These are phyloP conservation scores for Hipparchia semele DNA, from an alignment of 2,888 invertebrate genomes.

Conservation along the genomic window DNA sequence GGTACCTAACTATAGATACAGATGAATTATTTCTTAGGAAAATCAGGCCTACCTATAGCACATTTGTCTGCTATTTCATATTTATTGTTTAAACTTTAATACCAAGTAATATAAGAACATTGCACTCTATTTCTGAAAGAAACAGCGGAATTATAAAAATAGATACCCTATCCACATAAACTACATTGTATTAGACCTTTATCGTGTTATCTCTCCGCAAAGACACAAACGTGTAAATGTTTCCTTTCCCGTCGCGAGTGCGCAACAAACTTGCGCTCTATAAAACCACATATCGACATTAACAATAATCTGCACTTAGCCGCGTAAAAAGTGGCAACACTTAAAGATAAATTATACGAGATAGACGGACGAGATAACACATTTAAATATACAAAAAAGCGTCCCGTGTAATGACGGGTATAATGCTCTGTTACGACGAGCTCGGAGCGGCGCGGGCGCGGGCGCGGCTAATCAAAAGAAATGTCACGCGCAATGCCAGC, in stretches of 20 bases:
- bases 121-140: no score
- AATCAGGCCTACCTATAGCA: no score
- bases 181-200: background rate
- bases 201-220: background rate
- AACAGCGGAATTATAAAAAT: no score
- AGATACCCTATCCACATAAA: background rate
- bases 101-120: no score
- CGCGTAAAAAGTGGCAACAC: slow-evolving; percentile 30
- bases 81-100: no score
- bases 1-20: no score
- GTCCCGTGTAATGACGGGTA: slow-evolving; percentile 31
- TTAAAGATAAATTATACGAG: slow-evolving; percentile 33
- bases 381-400: slow-evolving; percentile 36
- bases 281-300: slow-evolving; percentile 8
- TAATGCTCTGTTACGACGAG: slow-evolving; percentile 29
- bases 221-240: background rate
- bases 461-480: slow-evolving; percentile 46
- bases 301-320: slow-evolving; percentile 22
- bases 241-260: background rate
- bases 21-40: no score
- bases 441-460: slow-evolving; percentile 11
- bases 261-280: slow-evolving; percentile 5
- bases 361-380: slow-evolving; percentile 33
- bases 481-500: slow-evolving; percentile 42
- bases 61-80: no score